Conservation (phyloP, 1,140 invertebrate genomes). For the Hesperophylax magnus region DNA sequence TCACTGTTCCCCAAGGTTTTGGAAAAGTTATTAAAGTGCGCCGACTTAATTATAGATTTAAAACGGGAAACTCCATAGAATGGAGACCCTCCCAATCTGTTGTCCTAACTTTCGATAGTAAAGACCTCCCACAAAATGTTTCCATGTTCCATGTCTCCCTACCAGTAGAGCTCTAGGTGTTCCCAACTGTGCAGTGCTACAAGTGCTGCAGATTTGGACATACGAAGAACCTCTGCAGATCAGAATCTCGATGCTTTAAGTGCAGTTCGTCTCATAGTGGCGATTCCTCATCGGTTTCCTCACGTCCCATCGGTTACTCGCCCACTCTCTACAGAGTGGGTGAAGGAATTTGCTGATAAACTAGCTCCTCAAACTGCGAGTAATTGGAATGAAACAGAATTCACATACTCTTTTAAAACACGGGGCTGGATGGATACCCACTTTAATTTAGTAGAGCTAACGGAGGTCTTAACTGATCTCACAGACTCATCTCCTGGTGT, state of each 20-base stretch:
- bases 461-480: background rate
- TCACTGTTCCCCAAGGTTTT: no score
- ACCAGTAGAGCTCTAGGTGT: conserved; percentile 28
- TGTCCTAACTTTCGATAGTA: background rate
- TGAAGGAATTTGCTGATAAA: background rate
- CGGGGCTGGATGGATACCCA: background rate
- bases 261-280: background rate
- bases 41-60: no score
- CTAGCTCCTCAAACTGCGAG: background rate
- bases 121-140: background rate
- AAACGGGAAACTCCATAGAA: background rate
- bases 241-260: no score
- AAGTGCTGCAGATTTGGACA: conserved; percentile 53
- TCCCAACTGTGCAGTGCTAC: conserved; percentile 47
- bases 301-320: background rate
- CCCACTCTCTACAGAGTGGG: background rate
- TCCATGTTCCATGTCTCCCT: conserved; percentile 5
- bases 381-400: background rate
- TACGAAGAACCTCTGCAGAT: conserved; percentile 40
- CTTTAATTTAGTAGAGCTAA: background rate
- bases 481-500: conserved; percentile 7
- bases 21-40: no score
- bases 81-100: background rate
- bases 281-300: background rate
- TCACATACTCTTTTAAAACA: background rate